A percentile compares a stretch with the other conserved stretches of the same genome.
Conservation (phyloP, 2,113 vertebrate species). For the Macquaria australasica region DNA sequence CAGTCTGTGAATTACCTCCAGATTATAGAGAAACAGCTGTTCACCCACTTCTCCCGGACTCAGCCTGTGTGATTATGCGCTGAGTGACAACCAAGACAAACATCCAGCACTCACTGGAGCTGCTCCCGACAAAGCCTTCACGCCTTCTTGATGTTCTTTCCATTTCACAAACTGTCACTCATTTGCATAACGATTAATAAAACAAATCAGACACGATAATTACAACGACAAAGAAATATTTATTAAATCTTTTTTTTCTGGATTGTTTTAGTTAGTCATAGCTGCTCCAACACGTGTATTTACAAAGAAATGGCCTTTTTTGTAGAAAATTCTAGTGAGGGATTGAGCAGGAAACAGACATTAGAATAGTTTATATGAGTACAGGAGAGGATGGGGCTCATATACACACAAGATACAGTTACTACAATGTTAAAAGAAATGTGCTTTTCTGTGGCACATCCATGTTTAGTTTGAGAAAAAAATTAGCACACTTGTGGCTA, state of each 20-base stretch:
- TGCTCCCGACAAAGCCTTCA: neutral
- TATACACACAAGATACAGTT: constrained; percentile 65
- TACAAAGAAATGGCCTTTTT: constrained; percentile 95
- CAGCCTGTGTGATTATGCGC: constrained; percentile 41
- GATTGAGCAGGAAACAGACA: constrained; percentile 63
- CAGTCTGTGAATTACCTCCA: constrained; percentile 64
- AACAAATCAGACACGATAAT: constrained; percentile 52
- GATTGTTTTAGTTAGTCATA: constrained; percentile 90
- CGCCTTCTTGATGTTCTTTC: constrained; percentile 26
- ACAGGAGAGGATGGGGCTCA: constrained; percentile 44
- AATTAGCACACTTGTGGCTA: constrained; percentile 26
- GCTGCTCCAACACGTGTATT: constrained; percentile 97
- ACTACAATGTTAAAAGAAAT: constrained; percentile 58
- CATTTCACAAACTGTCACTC: constrained; percentile 29
- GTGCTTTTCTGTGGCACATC: constrained; percentile 62
- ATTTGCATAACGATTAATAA: constrained; percentile 32
- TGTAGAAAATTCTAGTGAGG: constrained; percentile 81
- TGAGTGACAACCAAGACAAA: constrained; percentile 57
- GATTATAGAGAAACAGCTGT: constrained; percentile 71
- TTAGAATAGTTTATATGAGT: constrained; percentile 53
- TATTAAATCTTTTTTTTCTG: constrained; percentile 78
- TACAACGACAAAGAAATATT: constrained; percentile 85
- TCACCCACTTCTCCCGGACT: constrained; percentile 54
- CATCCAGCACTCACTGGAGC: constrained; percentile 25
- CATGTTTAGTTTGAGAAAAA: constrained; percentile 11